Evolutionary conservation across 2,888 invertebrate species (phyloP).

Genomic region (Sceliomorpha sp.): DNA sequence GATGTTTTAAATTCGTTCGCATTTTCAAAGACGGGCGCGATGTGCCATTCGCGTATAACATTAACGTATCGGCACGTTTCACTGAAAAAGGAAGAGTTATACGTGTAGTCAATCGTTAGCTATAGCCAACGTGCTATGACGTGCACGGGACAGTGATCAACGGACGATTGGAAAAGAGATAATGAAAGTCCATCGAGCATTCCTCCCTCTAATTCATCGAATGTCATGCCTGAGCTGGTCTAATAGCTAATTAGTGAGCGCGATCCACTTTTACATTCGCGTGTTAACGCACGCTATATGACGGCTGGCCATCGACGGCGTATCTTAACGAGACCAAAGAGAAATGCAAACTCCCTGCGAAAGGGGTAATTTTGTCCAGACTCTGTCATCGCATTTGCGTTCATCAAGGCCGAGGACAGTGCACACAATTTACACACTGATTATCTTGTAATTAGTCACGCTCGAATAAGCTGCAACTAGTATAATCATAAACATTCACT

Average conservation of each 20-base stretch:
- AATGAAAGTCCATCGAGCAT: constrained; percentile 19
- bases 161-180: constrained; percentile 16
- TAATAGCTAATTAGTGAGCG: constrained; percentile 39
- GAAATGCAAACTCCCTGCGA: constrained; percentile 16
- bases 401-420: constrained; percentile 8
- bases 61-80: constrained; percentile 6
- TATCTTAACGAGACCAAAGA: constrained; percentile 24
- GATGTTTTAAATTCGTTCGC: not conserved
- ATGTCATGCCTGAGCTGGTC: constrained; percentile 23
- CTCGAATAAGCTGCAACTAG: constrained; percentile 5
- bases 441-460: constrained; percentile 15
- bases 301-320: constrained; percentile 1
- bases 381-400: constrained; percentile 6
- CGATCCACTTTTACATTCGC: constrained; percentile 16
- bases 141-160: constrained; percentile 15
- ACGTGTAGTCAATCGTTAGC: constrained; percentile 1
- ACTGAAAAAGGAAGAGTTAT: constrained; percentile 2
- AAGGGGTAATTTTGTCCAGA: constrained; percentile 11
- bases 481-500: constrained; percentile 2
- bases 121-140: not conserved
- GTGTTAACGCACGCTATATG: constrained; percentile 9
- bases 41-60: not conserved
- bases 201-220: constrained; percentile 45
- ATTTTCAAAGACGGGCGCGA: no score
- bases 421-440: constrained; percentile 2